A percentile compares a stretch with the other conserved stretches of the same genome.
phyloP scores from a whole-genome alignment of 2,888 invertebrate genomes.

The Ormyrus rosae region DNA sequence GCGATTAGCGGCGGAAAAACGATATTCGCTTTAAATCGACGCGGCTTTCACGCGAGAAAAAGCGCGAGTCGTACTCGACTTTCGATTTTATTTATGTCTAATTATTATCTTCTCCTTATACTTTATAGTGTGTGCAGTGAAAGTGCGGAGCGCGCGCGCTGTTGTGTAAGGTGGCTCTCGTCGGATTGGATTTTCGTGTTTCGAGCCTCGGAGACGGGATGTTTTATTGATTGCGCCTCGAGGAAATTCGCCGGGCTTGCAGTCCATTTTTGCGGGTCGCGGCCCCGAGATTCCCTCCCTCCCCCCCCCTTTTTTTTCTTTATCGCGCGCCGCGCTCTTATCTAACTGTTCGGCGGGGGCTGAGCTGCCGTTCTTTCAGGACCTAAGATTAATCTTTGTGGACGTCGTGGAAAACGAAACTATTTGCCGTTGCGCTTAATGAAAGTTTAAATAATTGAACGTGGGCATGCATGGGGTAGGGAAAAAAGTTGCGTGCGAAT shows the following conservation, averaged over 20 bases:
- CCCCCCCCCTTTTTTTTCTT: no score
- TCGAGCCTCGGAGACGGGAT: background rate
- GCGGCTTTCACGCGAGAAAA: slow-evolving; percentile 25
- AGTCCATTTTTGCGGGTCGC: no score
- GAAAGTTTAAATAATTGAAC: no score
- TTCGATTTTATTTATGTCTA: slow-evolving; percentile 36
- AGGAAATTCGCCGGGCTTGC: background rate
- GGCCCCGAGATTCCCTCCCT: no score
- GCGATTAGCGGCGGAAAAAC: slow-evolving; percentile 19
- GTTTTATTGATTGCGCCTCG: slow-evolving; percentile 7
- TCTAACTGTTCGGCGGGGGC: no score
- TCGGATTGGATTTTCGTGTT: slow-evolving; percentile 21
- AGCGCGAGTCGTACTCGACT: slow-evolving; percentile 7
- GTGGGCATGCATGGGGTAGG: no score
- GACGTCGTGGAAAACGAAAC: no score
- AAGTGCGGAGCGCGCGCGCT: background rate
- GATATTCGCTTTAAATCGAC: background rate
- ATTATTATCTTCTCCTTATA: slow-evolving; percentile 16
- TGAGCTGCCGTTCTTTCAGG: no score
- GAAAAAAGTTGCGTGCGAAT: no score
- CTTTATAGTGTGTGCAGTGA: slow-evolving; percentile 8
- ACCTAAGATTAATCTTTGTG: no score
- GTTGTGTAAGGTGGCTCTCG: slow-evolving; percentile 21
- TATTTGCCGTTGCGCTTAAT: no score
- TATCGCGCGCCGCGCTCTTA: no score